These are phyloP conservation scores for Scaptomyza hsui DNA, from an alignment of 1,140 invertebrate genomes.

Conservation along the genomic window DNA sequence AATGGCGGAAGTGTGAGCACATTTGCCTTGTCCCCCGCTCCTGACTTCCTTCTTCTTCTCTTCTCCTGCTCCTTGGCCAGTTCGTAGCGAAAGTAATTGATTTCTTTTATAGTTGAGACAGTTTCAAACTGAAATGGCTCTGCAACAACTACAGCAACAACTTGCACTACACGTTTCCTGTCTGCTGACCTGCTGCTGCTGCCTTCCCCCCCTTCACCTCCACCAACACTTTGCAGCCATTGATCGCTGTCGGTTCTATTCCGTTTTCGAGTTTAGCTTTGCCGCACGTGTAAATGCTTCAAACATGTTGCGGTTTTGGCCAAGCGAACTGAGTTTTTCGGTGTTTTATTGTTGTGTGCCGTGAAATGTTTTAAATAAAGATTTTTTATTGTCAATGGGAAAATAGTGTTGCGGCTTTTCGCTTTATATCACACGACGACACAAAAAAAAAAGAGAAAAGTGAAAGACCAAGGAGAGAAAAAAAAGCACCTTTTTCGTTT, in stretches of 20 bases:
- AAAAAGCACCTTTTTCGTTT: slow-evolving; percentile 50
- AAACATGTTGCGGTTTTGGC: slow-evolving; percentile 80
- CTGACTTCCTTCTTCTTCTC: background rate
- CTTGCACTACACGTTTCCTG: slow-evolving; percentile 51
- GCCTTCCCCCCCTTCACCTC: background rate
- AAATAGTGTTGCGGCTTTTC: slow-evolving; percentile 77
- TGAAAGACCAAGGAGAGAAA: background rate
- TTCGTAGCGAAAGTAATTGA: slow-evolving; percentile 78
- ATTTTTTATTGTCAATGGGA: slow-evolving; percentile 81
- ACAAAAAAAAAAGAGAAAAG: slow-evolving; percentile 4
- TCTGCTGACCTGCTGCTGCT: slow-evolving; percentile 39
- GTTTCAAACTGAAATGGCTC: slow-evolving; percentile 75
- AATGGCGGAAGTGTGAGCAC: slow-evolving; percentile 72
- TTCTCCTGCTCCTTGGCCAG: background rate
- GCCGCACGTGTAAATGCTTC: slow-evolving; percentile 79
- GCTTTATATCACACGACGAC: slow-evolving; percentile 61
- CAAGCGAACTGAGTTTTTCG: slow-evolving; percentile 45
- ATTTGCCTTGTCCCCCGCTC: slow-evolving; percentile 37
- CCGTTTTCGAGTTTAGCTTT: slow-evolving; percentile 63
- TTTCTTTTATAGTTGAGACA: slow-evolving; percentile 82
- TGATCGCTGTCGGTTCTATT: slow-evolving; percentile 56
- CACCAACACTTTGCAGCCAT: slow-evolving; percentile 5
- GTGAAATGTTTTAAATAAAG: slow-evolving; percentile 82
- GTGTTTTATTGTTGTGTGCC: slow-evolving; percentile 75
- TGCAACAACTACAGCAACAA: slow-evolving; percentile 39